Percentiles rank a stretch among this genome's conserved stretches.
These are phyloP conservation scores for Botrylloides violaceus DNA, from an alignment of 23 tunicate species.

Conservation along the genomic window DNA sequence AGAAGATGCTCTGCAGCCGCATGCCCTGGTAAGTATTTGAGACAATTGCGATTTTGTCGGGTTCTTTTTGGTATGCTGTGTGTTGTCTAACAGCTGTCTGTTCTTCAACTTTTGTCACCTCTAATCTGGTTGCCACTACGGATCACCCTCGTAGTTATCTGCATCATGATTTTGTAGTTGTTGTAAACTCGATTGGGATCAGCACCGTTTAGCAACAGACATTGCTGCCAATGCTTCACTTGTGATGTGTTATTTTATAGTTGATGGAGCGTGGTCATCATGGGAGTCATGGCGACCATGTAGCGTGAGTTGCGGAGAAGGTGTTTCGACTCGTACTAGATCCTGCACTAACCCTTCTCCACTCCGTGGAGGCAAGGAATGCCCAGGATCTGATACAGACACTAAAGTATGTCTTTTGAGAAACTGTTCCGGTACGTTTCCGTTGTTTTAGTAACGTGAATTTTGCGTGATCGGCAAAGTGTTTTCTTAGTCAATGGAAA, in stretches of 20 bases:
- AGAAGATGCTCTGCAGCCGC: slow-evolving; percentile 25
- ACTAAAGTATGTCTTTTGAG: slow-evolving; percentile 42
- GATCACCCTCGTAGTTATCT: too few species aligned
- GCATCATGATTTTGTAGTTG: too few species aligned
- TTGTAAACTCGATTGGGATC: too few species aligned
- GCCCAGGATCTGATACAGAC: slow-evolving; percentile 54
- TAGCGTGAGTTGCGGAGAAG: slow-evolving; percentile 73
- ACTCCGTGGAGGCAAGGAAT: slow-evolving; percentile 56
- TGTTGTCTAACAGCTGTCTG: neutral
- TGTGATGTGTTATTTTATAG: too few species aligned
- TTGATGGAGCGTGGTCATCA: slow-evolving; percentile 68
- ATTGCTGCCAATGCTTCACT: too few species aligned
- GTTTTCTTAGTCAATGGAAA: slow-evolving; percentile 52
- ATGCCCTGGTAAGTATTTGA: slow-evolving; percentile 57
- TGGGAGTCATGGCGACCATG: slow-evolving; percentile 94
- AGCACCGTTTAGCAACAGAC: too few species aligned
- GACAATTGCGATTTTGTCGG: too few species aligned
- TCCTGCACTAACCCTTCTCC: slow-evolving; percentile 74
- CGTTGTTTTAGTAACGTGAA: too few species aligned
- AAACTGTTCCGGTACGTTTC: slow-evolving; percentile 73
- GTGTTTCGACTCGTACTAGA: slow-evolving; percentile 46
- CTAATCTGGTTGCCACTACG: too few species aligned
- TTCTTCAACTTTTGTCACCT: neutral
- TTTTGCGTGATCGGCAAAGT: too few species aligned
- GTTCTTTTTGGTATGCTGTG: too few species aligned